A percentile compares a stretch with the other conserved stretches of the same genome.
These are phyloP conservation scores for Dioctria linearis DNA, from an alignment of 2,888 invertebrate genomes.

Conservation along the genomic window DNA sequence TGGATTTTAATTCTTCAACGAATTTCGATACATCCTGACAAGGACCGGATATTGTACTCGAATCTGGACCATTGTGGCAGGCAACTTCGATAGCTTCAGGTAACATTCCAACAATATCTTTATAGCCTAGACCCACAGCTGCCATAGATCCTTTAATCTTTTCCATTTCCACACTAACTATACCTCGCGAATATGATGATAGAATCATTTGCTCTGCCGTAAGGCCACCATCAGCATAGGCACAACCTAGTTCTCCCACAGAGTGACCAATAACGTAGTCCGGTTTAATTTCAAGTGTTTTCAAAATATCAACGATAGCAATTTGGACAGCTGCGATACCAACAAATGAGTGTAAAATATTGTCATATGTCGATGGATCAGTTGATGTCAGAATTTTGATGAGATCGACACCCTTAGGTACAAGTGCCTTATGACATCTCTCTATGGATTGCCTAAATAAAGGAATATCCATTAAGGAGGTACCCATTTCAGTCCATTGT, in stretches of 20 bases:
- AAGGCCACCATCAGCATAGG: conserved; percentile 94
- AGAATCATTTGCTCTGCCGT: conserved; percentile 90
- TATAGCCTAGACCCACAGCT: conserved; percentile 81
- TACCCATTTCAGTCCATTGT: conserved; percentile 90
- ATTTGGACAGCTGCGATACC: conserved; percentile 82
- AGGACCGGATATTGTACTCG: conserved; percentile 93
- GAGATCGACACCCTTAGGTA: conserved; percentile 77
- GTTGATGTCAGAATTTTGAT: conserved; percentile 77
- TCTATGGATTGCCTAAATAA: conserved; percentile 81
- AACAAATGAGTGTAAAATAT: conserved; percentile 80
- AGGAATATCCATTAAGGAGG: conserved; percentile 81
- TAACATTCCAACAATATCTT: conserved; percentile 74
- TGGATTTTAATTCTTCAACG: conserved; percentile 77
- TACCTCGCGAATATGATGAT: conserved; percentile 86
- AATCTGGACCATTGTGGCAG: conserved; percentile 89
- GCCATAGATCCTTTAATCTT: conserved; percentile 89
- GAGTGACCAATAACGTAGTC: conserved; percentile 91
- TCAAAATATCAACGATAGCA: conserved; percentile 77
- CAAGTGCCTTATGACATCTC: conserved; percentile 74
- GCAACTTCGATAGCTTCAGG: conserved; percentile 87
- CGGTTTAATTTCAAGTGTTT: conserved; percentile 76
- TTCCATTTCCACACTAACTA: conserved; percentile 80
- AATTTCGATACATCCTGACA: conserved; percentile 78
- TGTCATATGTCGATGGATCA: conserved; percentile 76
- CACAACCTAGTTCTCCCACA: conserved; percentile 95